Base-by-base conservation (phyloP, 2,888 invertebrate genomes). In the Noctua comes region DNA sequence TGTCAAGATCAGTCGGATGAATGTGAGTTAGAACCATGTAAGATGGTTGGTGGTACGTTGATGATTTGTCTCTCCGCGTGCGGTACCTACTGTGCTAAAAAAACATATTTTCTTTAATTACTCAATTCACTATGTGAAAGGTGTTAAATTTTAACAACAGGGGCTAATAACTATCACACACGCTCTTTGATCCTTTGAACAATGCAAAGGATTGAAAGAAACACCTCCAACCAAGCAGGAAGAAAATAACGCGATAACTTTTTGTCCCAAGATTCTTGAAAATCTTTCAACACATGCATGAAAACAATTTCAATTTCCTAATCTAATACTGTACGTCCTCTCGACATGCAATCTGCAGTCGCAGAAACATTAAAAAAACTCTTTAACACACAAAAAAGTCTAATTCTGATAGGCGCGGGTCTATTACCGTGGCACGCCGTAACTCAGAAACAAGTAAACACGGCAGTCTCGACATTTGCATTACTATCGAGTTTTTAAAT, bases 401-500 rank as follows among this genome's bases (percentile, higher is more conserved):
- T 93, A 93, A 94, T 93, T 95, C 92, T 93, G 94, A 94, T 95
- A 95, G 94, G 93, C 94, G 91, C 93, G 91, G 93, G 92, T 94
- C 94, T 95, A 95, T 95, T 95, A 95, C 94, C 90, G 92, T 93
- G 93, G 93, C 94, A 94, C 94, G 93, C 93, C 95, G 96, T 96
- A 96, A 95, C 95, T 96, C 96, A 95, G 95, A 93, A 94, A 93
- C 95, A 94, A 95, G 96, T 94, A 96, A 96, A 96, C 96, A 96
- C 96, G 94, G 94, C 95, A 94, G 92, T 92, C 92, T 91, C 88
- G 90, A 91, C 93, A 96, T 97, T 97, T 94, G 96, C 96, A 97
- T 97, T 93, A 92, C 95, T 96, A 97, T 97, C 96, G 94, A 95
- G 91, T 97, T 97, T 96, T 96, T 96, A 95, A 96, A 97, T 96